These are phyloP conservation scores for Carcina quercana DNA, from an alignment of 2,888 invertebrate species.

Conservation along the genomic window DNA sequence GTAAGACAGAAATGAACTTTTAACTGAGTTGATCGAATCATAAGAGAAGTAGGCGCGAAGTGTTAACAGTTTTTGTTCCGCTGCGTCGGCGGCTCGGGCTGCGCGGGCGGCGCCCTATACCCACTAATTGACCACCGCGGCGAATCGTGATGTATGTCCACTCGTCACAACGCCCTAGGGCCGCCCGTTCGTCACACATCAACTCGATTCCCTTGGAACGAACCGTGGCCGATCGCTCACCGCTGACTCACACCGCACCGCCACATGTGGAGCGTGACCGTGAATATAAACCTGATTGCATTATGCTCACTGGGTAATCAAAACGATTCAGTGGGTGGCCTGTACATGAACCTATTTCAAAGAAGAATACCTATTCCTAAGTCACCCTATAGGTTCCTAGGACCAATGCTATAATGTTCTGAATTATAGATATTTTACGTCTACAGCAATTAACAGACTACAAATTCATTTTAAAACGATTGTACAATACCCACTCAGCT, in stretches of 20 bases:
- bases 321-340: too few species aligned
- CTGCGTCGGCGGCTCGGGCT: constrained; percentile 17
- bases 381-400: too few species aligned
- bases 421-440: too few species aligned
- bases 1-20: too few species aligned
- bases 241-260: constrained; percentile 13
- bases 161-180: constrained; percentile 27
- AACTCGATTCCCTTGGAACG: constrained; percentile 38
- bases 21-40: too few species aligned
- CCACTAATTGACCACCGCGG: constrained; percentile 57
- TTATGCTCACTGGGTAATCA: too few species aligned
- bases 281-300: constrained; percentile 16
- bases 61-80: constrained; percentile 30
- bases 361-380: too few species aligned
- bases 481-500: too few species aligned
- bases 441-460: too few species aligned
- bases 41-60: constrained; percentile 8
- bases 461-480: too few species aligned
- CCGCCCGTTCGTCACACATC: constrained; percentile 44
- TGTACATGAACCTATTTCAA: too few species aligned
- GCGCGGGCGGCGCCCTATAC: constrained; percentile 27
- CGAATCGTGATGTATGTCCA: constrained; percentile 60
- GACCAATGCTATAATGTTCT: too few species aligned
- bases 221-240: constrained; percentile 33
- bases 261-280: constrained; percentile 6